Evolutionary conservation across 2,888 invertebrate genomes (phyloP), one percentile per base, ranked within the genome.

Genomic region (Elgonia sp.): DNA sequence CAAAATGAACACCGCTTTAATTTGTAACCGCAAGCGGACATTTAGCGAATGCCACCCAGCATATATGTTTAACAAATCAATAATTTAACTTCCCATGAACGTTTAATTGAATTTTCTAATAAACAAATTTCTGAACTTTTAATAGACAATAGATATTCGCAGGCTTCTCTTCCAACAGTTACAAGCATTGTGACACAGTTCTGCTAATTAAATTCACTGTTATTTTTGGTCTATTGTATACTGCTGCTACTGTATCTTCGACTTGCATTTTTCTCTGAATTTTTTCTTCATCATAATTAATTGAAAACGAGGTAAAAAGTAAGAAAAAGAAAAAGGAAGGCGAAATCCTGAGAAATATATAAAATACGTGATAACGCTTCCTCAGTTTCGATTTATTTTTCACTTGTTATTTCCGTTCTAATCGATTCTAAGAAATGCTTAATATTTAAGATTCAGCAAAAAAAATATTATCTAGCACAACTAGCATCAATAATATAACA

Each of bases 401-500:
- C 53, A 53, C 14, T 53, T 7, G n/a, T 53, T 67, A 53, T 55
- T 73, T 73, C 21, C 37, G 14, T n/a, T 40, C 16, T 12, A 57
- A 57, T 73, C 72, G 21, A 73, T 73, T 37, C 1, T 10, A 55
- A 40, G 57, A 39, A 73, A 73, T 73, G 3, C 16, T 57, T 18
- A n/a, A 73, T 73, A 18, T 40, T 57, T 40, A 40, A 57, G 14
- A 57, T 40, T 40, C 18, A 29, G n/a, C 5, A 20, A 40, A 16
- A 14, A 73, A 73, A 57, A 73, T 73, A 57, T 57, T 57, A 57
- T 57, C 72, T 73, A n/a, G n/a, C n/a, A n/a, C n/a, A n/a, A n/a
- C n/a, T n/a, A n/a, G n/a, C n/a, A n/a, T n/a, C n/a, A n/a, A n/a
- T n/a, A n/a, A n/a, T n/a, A n/a, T n/a, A n/a, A n/a, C n/a, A n/a